Conservation (phyloP, 2,797 vertebrate genomes). For the Pempheris klunzingeri region DNA sequence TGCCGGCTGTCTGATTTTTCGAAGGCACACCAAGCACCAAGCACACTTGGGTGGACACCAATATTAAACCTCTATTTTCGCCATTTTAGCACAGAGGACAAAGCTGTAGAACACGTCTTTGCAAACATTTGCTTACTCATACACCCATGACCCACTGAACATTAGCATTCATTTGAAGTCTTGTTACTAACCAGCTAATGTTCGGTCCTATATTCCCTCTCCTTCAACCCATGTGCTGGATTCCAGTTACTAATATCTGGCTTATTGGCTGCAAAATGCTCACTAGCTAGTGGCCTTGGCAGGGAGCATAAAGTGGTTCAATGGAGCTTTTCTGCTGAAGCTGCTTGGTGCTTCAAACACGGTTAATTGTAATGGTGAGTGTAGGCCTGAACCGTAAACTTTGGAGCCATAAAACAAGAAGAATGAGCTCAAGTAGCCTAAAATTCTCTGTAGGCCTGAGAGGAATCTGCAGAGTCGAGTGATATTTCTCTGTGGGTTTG, state of each 20-base stretch:
- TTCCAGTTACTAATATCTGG: background rate
- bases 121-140: background rate
- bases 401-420: background rate
- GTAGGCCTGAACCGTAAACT: background rate
- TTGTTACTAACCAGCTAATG: too few relatives aligned
- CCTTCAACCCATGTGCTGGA: too few relatives aligned
- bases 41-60: too few relatives aligned
- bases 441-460: background rate
- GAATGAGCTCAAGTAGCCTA: background rate
- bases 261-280: background rate
- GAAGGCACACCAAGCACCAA: background rate
- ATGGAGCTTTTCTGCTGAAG: background rate
- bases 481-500: too few relatives aligned
- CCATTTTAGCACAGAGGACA: background rate
- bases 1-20: background rate
- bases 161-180: background rate
- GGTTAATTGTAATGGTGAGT: background rate
- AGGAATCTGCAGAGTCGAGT: background rate
- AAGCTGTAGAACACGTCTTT: background rate
- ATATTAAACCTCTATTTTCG: background rate
- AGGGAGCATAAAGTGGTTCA: background rate
- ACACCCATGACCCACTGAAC: background rate
- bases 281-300: background rate
- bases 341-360: background rate
- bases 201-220: background rate